Base-by-base conservation (phyloP, 1,140 invertebrate species). In the Periplaneta americana region DNA sequence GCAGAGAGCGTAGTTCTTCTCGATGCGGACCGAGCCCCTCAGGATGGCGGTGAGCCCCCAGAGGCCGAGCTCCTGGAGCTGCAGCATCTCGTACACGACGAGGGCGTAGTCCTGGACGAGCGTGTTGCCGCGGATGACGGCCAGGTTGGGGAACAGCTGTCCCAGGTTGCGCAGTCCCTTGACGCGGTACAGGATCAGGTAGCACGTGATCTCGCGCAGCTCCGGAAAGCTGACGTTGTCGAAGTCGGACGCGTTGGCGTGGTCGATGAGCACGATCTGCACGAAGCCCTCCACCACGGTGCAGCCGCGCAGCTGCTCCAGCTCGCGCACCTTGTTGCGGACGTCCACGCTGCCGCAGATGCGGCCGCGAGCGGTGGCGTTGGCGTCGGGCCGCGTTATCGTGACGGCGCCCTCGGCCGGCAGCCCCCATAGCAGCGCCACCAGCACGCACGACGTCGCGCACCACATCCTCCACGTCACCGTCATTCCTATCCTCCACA, bases 81-180 rank as follows among this genome's bases (percentile, higher is more conserved):
- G 17, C 35, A 74, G 35, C 81, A 75, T 93, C 86, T 95, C 95
- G 88, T 93, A 97, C 18, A 96, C 91, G 79, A 98, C 92, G n/a
- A 99, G 88, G 15, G 97, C 96, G 87, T 96, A 98, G 87, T 97
- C 94, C 85, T 93, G 92, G 84, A 98, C 94, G 13, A 98, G 89
- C 75, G 91, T 91, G 84, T 95, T 92, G 34, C 98, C 98, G 34
- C 97, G 91, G 83, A 99, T 98, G 32, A 99, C 93, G n/a, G 94
- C 89, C 85, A 99, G 89, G 89, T 99, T 99, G 10, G 98, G 98
- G 88, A 99, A 99, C 32, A 99, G 89, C 83, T 93, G 89, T 11
- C 92, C 92, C n/a, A 99, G 88, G 18, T 34, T 76, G 10, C 32
- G 22, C 15, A 78, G 86, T 22, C 91, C 92, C 83, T 89, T 90